A percentile compares a stretch with the other conserved stretches of the same genome.
Conservation (phyloP, 2,113 vertebrate species). For the Eclectus roratus region DNA sequence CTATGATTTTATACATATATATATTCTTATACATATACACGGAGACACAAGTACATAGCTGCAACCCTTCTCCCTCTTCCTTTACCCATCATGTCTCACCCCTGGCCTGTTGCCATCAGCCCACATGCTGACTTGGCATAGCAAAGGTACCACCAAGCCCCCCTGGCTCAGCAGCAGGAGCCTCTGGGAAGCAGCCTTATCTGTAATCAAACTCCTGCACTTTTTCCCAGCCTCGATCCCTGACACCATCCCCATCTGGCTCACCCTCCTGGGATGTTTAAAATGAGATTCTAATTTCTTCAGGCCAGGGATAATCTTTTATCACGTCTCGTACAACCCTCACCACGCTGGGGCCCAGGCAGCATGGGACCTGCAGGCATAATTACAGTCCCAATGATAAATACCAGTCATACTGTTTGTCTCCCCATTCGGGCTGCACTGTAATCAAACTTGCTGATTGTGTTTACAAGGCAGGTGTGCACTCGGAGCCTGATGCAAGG, state of each 20-base stretch:
- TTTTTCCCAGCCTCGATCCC: background rate
- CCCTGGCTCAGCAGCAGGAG: background rate
- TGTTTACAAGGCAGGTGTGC: constrained; percentile 13
- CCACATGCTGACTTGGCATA: accelerated
- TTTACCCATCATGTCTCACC: background rate
- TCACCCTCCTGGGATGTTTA: background rate
- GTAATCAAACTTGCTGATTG: constrained; percentile 17
- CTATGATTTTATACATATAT: background rate
- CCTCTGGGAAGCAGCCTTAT: background rate
- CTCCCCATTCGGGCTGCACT: background rate
- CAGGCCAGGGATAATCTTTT: constrained; percentile 4
- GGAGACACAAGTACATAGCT: background rate
- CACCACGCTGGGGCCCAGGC: background rate
- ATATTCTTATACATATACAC: too few species aligned
- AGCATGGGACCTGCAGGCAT: constrained; percentile 24
- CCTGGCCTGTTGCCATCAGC: background rate
- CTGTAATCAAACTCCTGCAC: background rate
- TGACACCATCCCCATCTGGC: constrained; percentile 3
- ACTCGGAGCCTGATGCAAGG: background rate
- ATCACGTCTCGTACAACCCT: background rate
- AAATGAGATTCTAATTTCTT: constrained; percentile 41
- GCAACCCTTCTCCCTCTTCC: background rate
- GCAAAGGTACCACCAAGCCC: background rate
- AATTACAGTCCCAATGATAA: constrained; percentile 22
- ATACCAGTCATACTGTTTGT: background rate